Conservation (phyloP, 1,140 invertebrate genomes). For the Trichonephila clavipes region DNA sequence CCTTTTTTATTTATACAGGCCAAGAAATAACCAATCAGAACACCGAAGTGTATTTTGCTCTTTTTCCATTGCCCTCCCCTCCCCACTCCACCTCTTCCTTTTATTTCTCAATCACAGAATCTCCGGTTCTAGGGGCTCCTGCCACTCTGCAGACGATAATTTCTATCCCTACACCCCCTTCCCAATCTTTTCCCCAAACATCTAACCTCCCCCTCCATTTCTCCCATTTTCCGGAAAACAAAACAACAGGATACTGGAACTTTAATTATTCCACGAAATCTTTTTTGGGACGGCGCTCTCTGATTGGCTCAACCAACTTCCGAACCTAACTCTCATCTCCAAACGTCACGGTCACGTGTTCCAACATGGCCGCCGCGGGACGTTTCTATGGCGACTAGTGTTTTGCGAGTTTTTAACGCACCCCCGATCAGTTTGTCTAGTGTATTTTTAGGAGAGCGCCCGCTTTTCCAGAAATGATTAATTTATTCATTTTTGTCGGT, state of each 20-base stretch:
- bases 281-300: conserved; percentile 58
- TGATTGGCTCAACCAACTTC: conserved; percentile 70
- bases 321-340: conserved; percentile 62
- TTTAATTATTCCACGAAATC: conserved; percentile 74
- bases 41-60: conserved; percentile 34
- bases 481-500: conserved; percentile 54
- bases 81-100: neutral
- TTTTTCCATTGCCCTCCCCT: neutral
- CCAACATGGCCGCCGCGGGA: conserved; percentile 59
- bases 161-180: conserved; percentile 45
- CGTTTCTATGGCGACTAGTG: conserved; percentile 60
- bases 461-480: conserved; percentile 57
- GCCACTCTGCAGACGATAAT: conserved; percentile 41
- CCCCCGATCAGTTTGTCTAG: conserved; percentile 10
- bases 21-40: conserved; percentile 53
- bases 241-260: conserved; percentile 75
- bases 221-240: conserved; percentile 72
- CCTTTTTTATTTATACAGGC: conserved; percentile 50
- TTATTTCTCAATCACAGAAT: conserved; percentile 70
- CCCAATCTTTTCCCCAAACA: conserved; percentile 25
- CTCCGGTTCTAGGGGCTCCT: conserved; percentile 46
- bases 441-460: conserved; percentile 36
- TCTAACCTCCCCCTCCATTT: neutral
- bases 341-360: conserved; percentile 65
- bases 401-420: conserved; percentile 61